A percentile compares a stretch with the other conserved stretches of the same genome.
These are phyloP conservation scores for Alectoris magna DNA, from an alignment of 2,797 vertebrate species.

Conservation along the genomic window DNA sequence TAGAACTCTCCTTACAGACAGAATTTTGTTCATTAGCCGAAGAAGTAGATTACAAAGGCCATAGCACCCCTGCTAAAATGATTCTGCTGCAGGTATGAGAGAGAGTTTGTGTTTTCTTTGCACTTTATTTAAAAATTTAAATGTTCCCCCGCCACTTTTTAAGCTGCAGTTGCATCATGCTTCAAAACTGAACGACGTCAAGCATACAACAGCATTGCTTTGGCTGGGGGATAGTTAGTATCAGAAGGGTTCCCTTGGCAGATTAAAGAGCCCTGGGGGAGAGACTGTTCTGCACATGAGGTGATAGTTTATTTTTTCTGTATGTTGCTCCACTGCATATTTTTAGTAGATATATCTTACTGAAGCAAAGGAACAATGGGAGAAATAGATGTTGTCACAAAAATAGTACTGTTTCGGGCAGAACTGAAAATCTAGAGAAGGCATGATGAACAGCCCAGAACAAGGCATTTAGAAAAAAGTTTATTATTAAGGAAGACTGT, in stretches of 20 bases:
- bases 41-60: neutral
- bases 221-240: neutral
- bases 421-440: neutral
- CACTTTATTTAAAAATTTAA: neutral
- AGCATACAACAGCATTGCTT: accelerated
- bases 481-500: slow-evolving; percentile 4
- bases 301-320: neutral
- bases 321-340: accelerated
- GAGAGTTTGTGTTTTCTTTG: neutral
- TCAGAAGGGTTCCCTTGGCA: accelerated
- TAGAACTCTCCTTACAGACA: accelerated
- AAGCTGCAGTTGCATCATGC: neutral
- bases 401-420: neutral
- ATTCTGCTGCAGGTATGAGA: neutral
- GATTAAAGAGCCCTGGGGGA: neutral
- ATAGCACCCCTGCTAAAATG: accelerated
- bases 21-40: neutral
- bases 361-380: neutral
- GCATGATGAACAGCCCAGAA: neutral
- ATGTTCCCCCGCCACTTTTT: neutral
- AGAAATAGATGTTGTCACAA: neutral
- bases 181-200: neutral
- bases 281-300: neutral
- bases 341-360: neutral
- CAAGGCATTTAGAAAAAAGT: neutral